Evolutionary conservation across 2,797 vertebrate genomes (phyloP).

Genomic region (Coregonus ussuriensis): DNA sequence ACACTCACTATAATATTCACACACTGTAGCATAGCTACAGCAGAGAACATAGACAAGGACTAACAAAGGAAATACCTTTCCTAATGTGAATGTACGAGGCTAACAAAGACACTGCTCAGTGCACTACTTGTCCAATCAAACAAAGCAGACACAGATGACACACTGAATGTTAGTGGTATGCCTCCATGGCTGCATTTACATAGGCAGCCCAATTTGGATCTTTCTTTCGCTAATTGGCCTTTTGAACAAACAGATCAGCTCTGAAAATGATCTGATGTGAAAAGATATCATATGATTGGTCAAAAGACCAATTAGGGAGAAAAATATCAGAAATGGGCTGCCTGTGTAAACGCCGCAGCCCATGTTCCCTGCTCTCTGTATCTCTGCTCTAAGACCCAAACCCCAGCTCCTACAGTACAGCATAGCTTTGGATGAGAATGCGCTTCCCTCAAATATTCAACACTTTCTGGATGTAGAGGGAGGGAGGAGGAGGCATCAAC

Average conservation of each 20-base stretch:
- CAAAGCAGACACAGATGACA: slow-evolving; percentile 27
- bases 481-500: slow-evolving; percentile 44
- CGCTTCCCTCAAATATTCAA: slow-evolving; percentile 63
- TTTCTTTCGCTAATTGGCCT: no score
- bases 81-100: no score
- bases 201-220: no score
- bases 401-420: not conserved
- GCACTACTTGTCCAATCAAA: not conserved
- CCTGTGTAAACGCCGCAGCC: not conserved
- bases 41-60: no score
- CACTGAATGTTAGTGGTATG: slow-evolving; percentile 5
- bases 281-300: no score
- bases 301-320: no score
- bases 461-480: slow-evolving; percentile 42
- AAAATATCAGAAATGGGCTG: no score
- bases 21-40: no score
- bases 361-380: slow-evolving; percentile 16
- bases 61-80: no score
- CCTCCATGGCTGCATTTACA: not conserved
- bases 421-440: slow-evolving; percentile 24
- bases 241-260: no score
- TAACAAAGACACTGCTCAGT: no score
- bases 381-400: slow-evolving; percentile 17
- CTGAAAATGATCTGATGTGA: no score
- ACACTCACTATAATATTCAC: slow-evolving; percentile 2